Percentiles rank a stretch among this genome's conserved stretches.
Evolutionary conservation across 1,140 invertebrate genomes (phyloP).

Genomic region (Drosophila subobscura): DNA sequence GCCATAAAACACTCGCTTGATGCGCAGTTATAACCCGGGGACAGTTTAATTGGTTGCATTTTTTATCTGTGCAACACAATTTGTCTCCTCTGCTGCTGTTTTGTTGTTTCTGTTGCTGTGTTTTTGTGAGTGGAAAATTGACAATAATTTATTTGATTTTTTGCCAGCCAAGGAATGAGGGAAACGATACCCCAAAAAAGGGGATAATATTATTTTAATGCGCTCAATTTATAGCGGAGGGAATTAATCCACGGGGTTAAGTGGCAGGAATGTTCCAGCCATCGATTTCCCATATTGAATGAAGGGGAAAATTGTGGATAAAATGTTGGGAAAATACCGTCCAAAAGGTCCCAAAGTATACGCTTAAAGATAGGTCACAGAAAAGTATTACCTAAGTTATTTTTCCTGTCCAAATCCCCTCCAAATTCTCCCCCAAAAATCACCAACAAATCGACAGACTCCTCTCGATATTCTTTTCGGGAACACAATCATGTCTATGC

Average conservation of each 20-base stretch:
- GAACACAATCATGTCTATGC: conserved; percentile 44
- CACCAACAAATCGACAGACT: neutral
- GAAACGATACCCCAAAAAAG: conserved; percentile 40
- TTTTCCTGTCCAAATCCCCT: neutral
- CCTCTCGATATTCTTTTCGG: conserved; percentile 19
- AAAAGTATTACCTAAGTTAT: too few species aligned
- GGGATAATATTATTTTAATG: conserved; percentile 77
- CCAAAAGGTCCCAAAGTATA: too few species aligned
- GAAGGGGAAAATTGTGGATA: neutral
- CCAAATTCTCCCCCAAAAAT: neutral
- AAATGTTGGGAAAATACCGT: too few species aligned
- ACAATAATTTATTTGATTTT: conserved; percentile 82
- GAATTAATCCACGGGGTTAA: neutral
- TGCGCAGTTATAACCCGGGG: conserved; percentile 80
- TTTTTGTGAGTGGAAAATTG: conserved; percentile 74
- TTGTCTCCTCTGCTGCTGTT: conserved; percentile 9
- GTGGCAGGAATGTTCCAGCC: neutral
- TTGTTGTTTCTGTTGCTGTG: conserved; percentile 2
- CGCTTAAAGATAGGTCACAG: too few species aligned
- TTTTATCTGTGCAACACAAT: conserved; percentile 71
- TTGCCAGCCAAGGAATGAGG: conserved; percentile 18
- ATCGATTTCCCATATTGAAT: neutral
- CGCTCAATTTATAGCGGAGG: conserved; percentile 62
- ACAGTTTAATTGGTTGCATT: conserved; percentile 83
- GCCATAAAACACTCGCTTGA: conserved; percentile 81